These are phyloP conservation scores for Xylota sylvarum DNA, from an alignment of 2,888 invertebrate species.

Conservation along the genomic window DNA sequence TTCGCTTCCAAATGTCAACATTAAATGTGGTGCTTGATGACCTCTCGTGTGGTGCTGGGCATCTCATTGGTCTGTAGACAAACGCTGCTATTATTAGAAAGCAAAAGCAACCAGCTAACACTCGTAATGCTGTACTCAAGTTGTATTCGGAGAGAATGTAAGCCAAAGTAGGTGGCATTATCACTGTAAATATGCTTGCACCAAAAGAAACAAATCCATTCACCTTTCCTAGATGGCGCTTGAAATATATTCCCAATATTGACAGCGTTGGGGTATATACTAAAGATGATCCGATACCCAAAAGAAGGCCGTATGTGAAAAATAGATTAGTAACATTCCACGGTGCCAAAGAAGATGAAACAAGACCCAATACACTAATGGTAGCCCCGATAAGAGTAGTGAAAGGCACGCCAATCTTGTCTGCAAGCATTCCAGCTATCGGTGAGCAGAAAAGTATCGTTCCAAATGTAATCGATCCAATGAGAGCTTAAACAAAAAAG, in stretches of 20 bases:
- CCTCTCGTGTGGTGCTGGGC: neutral
- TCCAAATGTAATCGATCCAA: conserved; percentile 71
- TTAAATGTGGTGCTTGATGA: conserved; percentile 28
- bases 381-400: conserved; percentile 61
- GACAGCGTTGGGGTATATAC: conserved; percentile 71
- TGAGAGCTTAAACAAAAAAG: conserved; percentile 48
- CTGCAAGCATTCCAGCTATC: conserved; percentile 64
- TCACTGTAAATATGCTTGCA: conserved; percentile 69
- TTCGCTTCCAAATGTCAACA: conserved; percentile 64
- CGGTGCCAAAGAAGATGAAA: conserved; percentile 59
- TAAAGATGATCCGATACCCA: conserved; percentile 63
- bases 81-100: conserved; percentile 67
- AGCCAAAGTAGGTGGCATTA: conserved; percentile 59
- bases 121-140: conserved; percentile 33
- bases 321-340: conserved; percentile 57
- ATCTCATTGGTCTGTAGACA: conserved; percentile 63
- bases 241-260: conserved; percentile 63
- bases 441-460: conserved; percentile 67
- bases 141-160: conserved; percentile 60
- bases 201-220: conserved; percentile 71
- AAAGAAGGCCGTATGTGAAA: conserved; percentile 67
- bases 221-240: conserved; percentile 65
- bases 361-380: conserved; percentile 46
- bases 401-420: conserved; percentile 62
- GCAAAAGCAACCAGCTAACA: conserved; percentile 58